These are phyloP conservation scores for Lordiphosa mommai DNA, from an alignment of 1,140 invertebrate genomes.

Conservation along the genomic window DNA sequence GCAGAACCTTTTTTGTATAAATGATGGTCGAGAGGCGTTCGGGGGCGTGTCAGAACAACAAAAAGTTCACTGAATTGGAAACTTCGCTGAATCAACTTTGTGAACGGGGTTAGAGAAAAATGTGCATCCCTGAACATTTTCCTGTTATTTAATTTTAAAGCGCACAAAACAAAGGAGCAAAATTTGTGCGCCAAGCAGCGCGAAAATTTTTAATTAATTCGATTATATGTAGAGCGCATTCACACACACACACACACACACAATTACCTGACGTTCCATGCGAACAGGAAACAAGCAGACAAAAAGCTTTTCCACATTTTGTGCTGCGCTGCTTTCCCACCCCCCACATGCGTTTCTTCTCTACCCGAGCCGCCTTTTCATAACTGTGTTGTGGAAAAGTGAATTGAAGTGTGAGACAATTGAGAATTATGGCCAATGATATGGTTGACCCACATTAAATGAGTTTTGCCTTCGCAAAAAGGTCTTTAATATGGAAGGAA, in stretches of 20 bases:
- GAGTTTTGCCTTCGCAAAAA: conserved; percentile 20
- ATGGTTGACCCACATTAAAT: conserved; percentile 55
- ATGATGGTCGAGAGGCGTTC: neutral
- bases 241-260: conserved; percentile 25
- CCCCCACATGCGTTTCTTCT: neutral
- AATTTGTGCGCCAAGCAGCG: conserved; percentile 35
- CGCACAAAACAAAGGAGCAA: neutral
- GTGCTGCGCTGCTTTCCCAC: conserved; percentile 17
- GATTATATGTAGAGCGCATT: conserved; percentile 59
- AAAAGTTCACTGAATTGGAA: conserved; percentile 77
- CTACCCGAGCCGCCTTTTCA: neutral
- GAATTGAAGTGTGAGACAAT: conserved; percentile 31
- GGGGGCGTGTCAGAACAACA: conserved; percentile 50
- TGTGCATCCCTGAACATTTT: conserved; percentile 13
- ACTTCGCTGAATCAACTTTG: conserved; percentile 58
- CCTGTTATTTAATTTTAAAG: conserved; percentile 20
- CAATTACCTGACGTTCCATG: neutral
- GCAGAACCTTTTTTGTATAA: conserved; percentile 15
- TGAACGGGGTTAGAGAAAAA: conserved; percentile 5
- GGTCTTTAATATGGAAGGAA: conserved; percentile 15
- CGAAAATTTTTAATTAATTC: conserved; percentile 75
- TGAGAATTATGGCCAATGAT: conserved; percentile 29
- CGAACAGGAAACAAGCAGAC: conserved; percentile 29
- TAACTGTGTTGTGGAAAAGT: conserved; percentile 28
- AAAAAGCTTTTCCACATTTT: conserved; percentile 67